Conservation (phyloP, 2,888 invertebrate genomes). For the Pachycephus smyrnensis region DNA sequence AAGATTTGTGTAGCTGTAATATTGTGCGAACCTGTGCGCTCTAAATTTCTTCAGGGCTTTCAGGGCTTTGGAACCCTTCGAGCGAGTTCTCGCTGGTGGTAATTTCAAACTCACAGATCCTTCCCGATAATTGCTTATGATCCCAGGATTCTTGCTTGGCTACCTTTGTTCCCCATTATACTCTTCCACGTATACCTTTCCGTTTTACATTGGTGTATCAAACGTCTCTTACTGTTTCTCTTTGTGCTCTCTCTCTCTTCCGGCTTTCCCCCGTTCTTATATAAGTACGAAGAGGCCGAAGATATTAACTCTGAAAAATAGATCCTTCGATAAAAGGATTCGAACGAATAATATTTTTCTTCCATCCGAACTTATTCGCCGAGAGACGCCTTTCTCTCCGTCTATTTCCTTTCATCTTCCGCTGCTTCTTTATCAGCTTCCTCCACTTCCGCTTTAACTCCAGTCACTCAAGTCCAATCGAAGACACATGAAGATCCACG, state of each 20-base stretch:
- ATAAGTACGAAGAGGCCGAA: conserved; percentile 15
- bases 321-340: conserved; percentile 42
- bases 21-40: neutral
- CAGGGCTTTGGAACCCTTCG: neutral
- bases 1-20: neutral
- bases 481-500: neutral
- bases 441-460: neutral
- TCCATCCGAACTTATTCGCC: conserved; percentile 25
- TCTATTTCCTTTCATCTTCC: neutral
- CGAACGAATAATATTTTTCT: conserved; percentile 44
- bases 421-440: neutral
- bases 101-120: neutral
- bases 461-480: neutral
- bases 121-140: neutral
- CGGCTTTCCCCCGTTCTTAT: conserved; percentile 17
- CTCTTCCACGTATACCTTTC: neutral
- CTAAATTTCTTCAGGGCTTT: neutral
- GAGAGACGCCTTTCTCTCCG: too few species aligned
- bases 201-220: neutral
- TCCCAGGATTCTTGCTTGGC: neutral
- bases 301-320: conserved; percentile 45
- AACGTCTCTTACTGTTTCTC: conserved; percentile 2
- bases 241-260: conserved; percentile 6
- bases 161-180: too few species aligned
- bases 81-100: neutral